Evolutionary conservation across 2,797 vertebrate species (phyloP).

Genomic region (Danionella dracula): DNA sequence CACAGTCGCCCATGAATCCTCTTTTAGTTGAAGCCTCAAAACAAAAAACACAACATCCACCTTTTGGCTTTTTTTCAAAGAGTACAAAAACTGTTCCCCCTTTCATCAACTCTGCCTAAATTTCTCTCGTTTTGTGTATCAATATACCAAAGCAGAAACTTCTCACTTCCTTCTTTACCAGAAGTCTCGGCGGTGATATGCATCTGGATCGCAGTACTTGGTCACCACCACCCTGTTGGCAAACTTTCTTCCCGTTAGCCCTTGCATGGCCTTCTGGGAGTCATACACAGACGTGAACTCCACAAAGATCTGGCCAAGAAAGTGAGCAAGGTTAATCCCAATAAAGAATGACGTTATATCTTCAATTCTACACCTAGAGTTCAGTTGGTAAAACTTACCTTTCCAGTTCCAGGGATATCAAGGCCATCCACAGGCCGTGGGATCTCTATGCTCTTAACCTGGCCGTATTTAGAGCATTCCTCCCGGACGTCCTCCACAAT

Average conservation of each 20-base stretch:
- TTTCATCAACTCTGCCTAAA: slow-evolving; percentile 22
- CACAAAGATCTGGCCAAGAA: slow-evolving; percentile 79
- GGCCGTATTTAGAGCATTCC: slow-evolving; percentile 90
- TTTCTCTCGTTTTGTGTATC: slow-evolving; percentile 15
- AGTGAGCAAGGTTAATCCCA: too few relatives aligned
- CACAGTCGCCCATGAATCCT: slow-evolving; percentile 18
- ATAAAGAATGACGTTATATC: too few relatives aligned
- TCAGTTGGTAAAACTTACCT: slow-evolving; percentile 68
- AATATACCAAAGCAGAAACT: slow-evolving; percentile 5
- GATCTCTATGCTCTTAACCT: slow-evolving; percentile 92
- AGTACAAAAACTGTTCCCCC: slow-evolving; percentile 25
- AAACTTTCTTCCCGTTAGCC: slow-evolving; percentile 89
- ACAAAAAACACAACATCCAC: slow-evolving; percentile 3
- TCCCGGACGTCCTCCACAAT: slow-evolving; percentile 89
- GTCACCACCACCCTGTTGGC: slow-evolving; percentile 94
- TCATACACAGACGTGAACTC: slow-evolving; percentile 91
- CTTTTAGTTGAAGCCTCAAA: slow-evolving; percentile 27
- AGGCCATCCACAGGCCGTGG: slow-evolving; percentile 87
- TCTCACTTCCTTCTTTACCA: slow-evolving; percentile 68
- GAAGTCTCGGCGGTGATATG: slow-evolving; percentile 91
- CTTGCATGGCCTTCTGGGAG: slow-evolving; percentile 97
- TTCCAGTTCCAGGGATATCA: slow-evolving; percentile 87
- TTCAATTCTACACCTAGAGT: too few relatives aligned
- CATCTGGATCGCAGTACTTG: slow-evolving; percentile 93
- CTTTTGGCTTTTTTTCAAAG: slow-evolving; percentile 14